These are phyloP conservation scores for Mohoua ochrocephala DNA, from an alignment of 2,113 vertebrate genomes.

Conservation along the genomic window DNA sequence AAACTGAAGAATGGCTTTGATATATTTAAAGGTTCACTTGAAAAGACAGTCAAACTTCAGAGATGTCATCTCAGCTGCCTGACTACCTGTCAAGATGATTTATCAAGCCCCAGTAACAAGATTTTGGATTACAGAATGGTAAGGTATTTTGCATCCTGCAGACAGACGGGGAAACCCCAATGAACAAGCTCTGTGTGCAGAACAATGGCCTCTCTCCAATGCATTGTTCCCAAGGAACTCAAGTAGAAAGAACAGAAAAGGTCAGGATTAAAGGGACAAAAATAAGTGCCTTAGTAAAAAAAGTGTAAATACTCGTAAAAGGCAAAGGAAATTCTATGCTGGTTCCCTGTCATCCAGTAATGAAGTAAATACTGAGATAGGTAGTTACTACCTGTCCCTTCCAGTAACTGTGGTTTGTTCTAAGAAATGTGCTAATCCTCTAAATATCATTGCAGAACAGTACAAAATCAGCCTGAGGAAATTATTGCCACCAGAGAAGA, in stretches of 20 bases:
- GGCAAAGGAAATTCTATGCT: neutral
- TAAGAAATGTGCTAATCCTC: neutral
- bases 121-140: neutral
- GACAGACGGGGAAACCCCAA: neutral
- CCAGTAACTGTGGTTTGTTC: neutral
- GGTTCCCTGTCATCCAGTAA: neutral
- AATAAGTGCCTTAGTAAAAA: neutral
- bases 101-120: neutral
- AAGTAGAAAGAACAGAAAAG: neutral
- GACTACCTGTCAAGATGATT: neutral
- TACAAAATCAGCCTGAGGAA: neutral
- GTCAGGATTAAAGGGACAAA: neutral
- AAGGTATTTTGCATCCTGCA: neutral
- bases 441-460: neutral
- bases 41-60: conserved; percentile 8
- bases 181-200: neutral
- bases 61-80: neutral
- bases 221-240: neutral
- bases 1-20: neutral
- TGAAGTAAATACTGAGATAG: accelerated
- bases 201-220: neutral
- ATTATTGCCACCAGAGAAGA: neutral
- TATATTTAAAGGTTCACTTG: conserved; percentile 7
- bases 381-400: neutral
- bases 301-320: neutral